phyloP scores from a whole-genome alignment of 1,140 invertebrate species.

The Acromyrmex charruanus region DNA sequence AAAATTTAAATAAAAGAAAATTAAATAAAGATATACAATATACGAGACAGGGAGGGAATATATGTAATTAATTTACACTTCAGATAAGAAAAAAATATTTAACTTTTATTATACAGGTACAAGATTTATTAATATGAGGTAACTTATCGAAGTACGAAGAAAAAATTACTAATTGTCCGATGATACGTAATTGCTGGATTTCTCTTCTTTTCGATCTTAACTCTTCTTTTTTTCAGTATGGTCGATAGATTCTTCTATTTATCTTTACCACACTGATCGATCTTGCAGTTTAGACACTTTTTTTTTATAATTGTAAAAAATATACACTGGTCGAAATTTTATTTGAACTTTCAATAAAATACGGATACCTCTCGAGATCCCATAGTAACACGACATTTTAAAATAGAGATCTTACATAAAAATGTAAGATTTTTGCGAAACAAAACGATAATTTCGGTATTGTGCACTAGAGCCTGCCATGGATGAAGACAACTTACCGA shows the following conservation, averaged over 20 bases:
- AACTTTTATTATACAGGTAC: conserved; percentile 82
- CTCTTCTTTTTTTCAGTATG: conserved; percentile 46
- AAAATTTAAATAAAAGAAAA: background rate
- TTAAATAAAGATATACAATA: background rate
- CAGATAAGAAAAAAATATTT: conserved; percentile 73
- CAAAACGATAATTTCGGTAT: conserved; percentile 65
- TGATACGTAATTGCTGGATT: conserved; percentile 47
- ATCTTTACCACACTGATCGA: conserved; percentile 67
- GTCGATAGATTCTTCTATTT: conserved; percentile 63
- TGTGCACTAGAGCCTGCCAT: conserved; percentile 72
- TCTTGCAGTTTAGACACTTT: conserved; percentile 72
- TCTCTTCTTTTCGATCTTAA: conserved; percentile 62
- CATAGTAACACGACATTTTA: conserved; percentile 60
- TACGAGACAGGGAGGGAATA: background rate
- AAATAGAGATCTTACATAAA: conserved; percentile 50
- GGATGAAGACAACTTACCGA: conserved; percentile 84
- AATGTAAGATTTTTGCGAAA: conserved; percentile 65
- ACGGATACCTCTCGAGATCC: conserved; percentile 26
- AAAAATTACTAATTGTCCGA: conserved; percentile 65
- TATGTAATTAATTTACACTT: conserved; percentile 36
- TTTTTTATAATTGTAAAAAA: conserved; percentile 74
- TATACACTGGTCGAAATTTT: conserved; percentile 69
- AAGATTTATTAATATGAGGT: conserved; percentile 77
- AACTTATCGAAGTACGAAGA: conserved; percentile 75
- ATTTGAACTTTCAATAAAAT: conserved; percentile 68